Evolutionary conservation across 1,140 invertebrate genomes (phyloP).

Genomic region (Linepithema humile): DNA sequence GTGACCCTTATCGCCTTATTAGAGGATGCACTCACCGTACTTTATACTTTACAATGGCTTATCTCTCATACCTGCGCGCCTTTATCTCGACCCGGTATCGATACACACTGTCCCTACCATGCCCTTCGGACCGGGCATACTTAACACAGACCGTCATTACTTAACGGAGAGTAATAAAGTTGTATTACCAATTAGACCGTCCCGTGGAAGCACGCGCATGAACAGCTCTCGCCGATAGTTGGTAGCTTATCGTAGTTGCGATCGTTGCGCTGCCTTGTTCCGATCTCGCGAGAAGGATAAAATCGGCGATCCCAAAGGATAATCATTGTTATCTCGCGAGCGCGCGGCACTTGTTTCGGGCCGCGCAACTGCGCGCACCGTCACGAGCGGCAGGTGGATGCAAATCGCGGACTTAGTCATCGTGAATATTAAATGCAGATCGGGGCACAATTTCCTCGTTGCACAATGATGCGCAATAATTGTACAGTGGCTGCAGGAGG

Average conservation of each 20-base stretch:
- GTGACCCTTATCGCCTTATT: slow-evolving; percentile 81
- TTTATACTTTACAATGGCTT: slow-evolving; percentile 72
- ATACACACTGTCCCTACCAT: slow-evolving; percentile 75
- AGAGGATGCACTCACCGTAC: slow-evolving; percentile 72
- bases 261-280: slow-evolving; percentile 75
- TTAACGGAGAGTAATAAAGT: slow-evolving; percentile 82
- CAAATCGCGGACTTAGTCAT: slow-evolving; percentile 43
- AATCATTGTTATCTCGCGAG: slow-evolving; percentile 64
- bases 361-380: neutral
- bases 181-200: slow-evolving; percentile 80
- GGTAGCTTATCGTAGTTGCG: slow-evolving; percentile 70
- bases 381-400: slow-evolving; percentile 21
- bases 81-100: slow-evolving; percentile 77
- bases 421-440: slow-evolving; percentile 47
- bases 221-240: slow-evolving; percentile 72
- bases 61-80: slow-evolving; percentile 56
- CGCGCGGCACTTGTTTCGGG: slow-evolving; percentile 1
- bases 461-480: slow-evolving; percentile 44
- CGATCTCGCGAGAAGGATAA: slow-evolving; percentile 62
- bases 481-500: slow-evolving; percentile 1
- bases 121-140: slow-evolving; percentile 72
- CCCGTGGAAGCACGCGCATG: slow-evolving; percentile 66
- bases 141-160: slow-evolving; percentile 78
- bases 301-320: slow-evolving; percentile 62
- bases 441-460: slow-evolving; percentile 28